Base-by-base conservation (phyloP, 2,113 vertebrate species). In the Cyprinodon brontotheroides region DNA sequence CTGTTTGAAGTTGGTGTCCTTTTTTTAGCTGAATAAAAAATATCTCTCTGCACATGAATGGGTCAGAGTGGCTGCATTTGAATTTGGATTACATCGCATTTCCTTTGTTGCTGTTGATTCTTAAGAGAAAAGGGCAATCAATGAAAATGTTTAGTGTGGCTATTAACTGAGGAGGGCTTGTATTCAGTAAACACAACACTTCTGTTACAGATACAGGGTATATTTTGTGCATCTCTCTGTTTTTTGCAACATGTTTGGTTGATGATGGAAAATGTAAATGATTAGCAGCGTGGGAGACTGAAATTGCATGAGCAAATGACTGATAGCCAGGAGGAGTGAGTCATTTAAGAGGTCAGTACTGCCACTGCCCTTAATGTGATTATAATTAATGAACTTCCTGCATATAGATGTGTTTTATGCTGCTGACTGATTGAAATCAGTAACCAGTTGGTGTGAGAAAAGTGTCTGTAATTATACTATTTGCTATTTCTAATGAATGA, bases 191-290 rank as follows among this genome's bases (percentile, higher is more conserved):
- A 53, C 62, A 36, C 63, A n/a, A 65, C 15, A 11, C 63, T 77
- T 41, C 36, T 66, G 71, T 59, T 63, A 50, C 65, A 81, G 61
- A 75, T 80, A 70, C 69, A 68, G 69, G 76, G 77, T 84, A 48
- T 68, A 80, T 70, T 81, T 81, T 77, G 70, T 78, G 22, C 61
- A 66, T 76, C 60, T 68, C 61, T 76, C 60, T 67, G 82, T 67
- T 71, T 71, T 64, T 70, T 65, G 70, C 68, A 64, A 85, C 74
- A 80, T 70, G 77, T 87, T 82, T 64, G 38, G 63, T 66, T 65
- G 79, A 80, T 77, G 75, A 84, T 82, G 78, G 73, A 71, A 88
- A 86, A 90, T 86, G 82, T 71, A 87, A 86, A 88, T 82, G 67
- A 80, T 86, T 59, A 72, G 50, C 72, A 75, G 80, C 69, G 85